Evolutionary conservation across 2,113 vertebrate genomes (phyloP).

Genomic region (Paradisaea rubra): DNA sequence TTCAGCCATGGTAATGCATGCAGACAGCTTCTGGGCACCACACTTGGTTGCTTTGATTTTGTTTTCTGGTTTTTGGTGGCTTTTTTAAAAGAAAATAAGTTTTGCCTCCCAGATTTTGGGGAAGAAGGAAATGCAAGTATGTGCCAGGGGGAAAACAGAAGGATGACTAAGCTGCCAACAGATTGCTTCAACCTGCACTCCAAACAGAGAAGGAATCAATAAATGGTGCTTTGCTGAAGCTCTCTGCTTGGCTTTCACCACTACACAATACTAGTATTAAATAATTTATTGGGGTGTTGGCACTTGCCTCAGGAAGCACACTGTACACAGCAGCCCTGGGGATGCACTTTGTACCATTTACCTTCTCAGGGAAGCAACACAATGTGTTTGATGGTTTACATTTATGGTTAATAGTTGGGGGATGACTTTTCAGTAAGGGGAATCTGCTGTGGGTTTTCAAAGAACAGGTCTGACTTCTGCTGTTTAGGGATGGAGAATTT

Average conservation of each 20-base stretch:
- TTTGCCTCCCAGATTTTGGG: not conserved
- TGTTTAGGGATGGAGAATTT: not conserved
- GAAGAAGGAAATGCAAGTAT: not conserved
- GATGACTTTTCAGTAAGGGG: not conserved
- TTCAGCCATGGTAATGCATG: not conserved
- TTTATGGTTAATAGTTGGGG: not conserved
- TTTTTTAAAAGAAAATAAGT: not conserved
- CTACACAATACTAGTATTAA: not conserved
- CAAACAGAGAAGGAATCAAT: not conserved
- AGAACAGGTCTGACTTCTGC: not conserved
- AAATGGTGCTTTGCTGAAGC: not conserved
- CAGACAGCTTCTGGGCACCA: not conserved
- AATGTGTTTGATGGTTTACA: not conserved
- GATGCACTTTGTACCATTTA: not conserved
- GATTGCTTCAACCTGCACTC: not conserved
- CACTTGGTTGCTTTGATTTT: not conserved
- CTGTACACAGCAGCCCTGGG: not conserved
- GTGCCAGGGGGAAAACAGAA: not conserved
- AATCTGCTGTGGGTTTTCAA: not conserved
- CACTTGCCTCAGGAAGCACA: not conserved
- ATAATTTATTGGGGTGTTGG: not conserved
- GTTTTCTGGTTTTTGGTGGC: not conserved
- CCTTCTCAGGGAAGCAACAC: not conserved
- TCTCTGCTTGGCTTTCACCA: not conserved
- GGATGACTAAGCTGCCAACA: not conserved